Evolutionary conservation across 2,113 vertebrate genomes (phyloP).

Genomic region (Macaca nemestrina): DNA sequence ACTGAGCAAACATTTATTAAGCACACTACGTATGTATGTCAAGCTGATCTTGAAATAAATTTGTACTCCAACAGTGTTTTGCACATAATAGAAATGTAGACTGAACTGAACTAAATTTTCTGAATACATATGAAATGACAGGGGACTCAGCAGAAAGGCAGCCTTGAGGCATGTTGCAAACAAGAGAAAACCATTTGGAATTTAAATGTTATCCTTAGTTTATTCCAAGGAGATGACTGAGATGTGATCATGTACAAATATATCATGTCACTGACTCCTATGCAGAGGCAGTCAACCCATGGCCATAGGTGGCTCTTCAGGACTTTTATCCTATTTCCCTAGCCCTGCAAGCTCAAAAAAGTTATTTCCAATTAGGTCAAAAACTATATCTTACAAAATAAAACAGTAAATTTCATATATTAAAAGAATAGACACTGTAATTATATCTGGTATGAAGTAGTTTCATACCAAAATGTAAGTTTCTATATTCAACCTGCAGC

Average conservation of each 20-base stretch:
- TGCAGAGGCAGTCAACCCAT: neutral
- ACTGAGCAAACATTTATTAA: constrained; percentile 58
- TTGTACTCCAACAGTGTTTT: constrained; percentile 47
- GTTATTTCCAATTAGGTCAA: neutral
- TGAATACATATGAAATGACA: constrained; percentile 42
- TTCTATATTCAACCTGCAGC: neutral
- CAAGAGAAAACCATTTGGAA: constrained; percentile 42
- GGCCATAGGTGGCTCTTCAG: neutral
- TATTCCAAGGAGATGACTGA: neutral
- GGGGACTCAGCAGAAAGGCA: neutral
- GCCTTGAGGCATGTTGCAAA: constrained; percentile 36
- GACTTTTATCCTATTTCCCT: neutral
- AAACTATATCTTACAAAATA: neutral
- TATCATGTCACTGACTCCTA: neutral
- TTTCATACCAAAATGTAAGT: neutral
- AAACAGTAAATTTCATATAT: neutral
- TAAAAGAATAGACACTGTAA: neutral
- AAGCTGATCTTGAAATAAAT: constrained; percentile 65
- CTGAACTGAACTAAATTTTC: constrained; percentile 40
- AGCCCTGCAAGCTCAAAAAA: neutral
- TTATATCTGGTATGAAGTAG: neutral
- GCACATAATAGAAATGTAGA: constrained; percentile 37
- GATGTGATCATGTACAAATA: neutral
- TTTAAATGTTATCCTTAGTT: constrained; percentile 44
- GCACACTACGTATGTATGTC: constrained; percentile 31